Percentiles rank a stretch among this genome's conserved stretches.
phyloP scores from a whole-genome alignment of 2,113 vertebrate genomes.

The Charadrius vociferus region DNA sequence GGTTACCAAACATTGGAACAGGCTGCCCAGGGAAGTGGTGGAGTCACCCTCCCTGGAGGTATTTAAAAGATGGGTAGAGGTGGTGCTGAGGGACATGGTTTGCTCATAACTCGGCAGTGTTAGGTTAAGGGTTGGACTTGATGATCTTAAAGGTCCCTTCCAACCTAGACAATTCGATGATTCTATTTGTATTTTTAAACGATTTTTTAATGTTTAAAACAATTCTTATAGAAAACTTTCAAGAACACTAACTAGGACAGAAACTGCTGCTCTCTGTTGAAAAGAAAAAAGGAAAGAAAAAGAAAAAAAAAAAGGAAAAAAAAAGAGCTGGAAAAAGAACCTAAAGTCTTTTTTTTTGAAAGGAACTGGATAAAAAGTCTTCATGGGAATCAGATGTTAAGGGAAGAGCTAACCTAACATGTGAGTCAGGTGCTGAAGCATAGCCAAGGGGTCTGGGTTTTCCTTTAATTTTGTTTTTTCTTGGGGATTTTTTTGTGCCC shows the following conservation, averaged over 20 bases:
- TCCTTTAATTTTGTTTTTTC: neutral
- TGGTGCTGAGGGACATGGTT: neutral
- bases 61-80: neutral
- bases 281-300: too few species aligned
- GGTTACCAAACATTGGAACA: neutral
- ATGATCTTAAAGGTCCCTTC: neutral
- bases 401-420: neutral
- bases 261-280: neutral
- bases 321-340: neutral
- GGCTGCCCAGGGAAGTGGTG: neutral
- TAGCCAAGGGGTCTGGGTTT: neutral
- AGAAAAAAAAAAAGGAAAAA: too few species aligned
- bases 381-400: neutral
- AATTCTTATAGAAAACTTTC: neutral
- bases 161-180: neutral
- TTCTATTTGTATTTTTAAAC: neutral
- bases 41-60: neutral
- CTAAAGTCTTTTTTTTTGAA: neutral
- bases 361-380: neutral
- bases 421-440: neutral
- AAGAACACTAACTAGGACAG: neutral
- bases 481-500: neutral
- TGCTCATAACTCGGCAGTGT: neutral
- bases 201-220: neutral
- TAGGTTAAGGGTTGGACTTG: neutral